Evolutionary conservation across 2,797 vertebrate species (phyloP).

Genomic region (Amazonetta brasiliensis): DNA sequence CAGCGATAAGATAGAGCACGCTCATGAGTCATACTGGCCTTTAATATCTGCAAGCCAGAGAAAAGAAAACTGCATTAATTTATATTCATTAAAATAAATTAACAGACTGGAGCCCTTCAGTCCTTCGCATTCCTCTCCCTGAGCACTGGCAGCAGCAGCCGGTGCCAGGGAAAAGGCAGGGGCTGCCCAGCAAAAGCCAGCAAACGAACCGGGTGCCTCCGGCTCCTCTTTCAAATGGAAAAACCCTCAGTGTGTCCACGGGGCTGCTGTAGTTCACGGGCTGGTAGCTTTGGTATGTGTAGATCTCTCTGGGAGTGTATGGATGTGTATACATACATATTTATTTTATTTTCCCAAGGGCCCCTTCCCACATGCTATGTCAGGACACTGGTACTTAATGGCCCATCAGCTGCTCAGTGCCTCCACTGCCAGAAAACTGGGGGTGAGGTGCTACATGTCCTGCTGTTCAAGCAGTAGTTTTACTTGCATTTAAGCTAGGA

Average conservation of each 20-base stretch:
- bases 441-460: accelerated
- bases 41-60: conserved; percentile 32
- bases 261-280: neutral
- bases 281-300: neutral
- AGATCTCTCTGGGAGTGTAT: neutral
- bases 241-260: neutral
- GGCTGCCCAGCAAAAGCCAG: neutral
- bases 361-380: neutral
- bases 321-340: neutral
- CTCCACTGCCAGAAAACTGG: neutral
- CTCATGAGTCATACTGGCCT: neutral
- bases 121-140: neutral
- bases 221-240: neutral
- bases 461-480: neutral
- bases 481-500: neutral
- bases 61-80: conserved; percentile 43
- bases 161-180: accelerated
- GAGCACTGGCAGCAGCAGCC: neutral
- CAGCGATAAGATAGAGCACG: neutral
- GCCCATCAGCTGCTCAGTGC: accelerated
- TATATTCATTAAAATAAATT: conserved; percentile 31
- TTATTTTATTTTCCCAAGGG: neutral
- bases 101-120: neutral
- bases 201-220: neutral
- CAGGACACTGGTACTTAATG: neutral